Evolutionary conservation across 2,888 invertebrate genomes (phyloP), one percentile per base, ranked within the genome.

Genomic region (Drosophila lacicola): DNA sequence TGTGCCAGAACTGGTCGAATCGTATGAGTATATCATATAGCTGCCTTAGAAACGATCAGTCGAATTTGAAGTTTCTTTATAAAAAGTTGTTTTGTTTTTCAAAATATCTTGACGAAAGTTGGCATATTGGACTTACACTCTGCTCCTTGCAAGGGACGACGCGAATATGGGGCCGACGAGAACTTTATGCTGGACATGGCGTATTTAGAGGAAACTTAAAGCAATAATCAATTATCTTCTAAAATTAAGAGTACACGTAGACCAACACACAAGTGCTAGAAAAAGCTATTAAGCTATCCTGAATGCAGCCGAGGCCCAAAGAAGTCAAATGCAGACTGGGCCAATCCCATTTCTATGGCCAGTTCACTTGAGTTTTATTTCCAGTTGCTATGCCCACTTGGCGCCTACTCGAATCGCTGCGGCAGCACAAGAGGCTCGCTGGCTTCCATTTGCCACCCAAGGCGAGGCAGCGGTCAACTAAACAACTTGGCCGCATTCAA

Each of bases 401-500:
- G 41, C 42, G n/a, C 33, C 11, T 42, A 39, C 49, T 74, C 13
- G n/a, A 60, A 36, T 34, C 36, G 34, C 41, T 34, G 19, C 25
- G 39, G 39, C 39, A n/a, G 6, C 29, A 21, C 25, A 53, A 60
- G 58, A 34, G 29, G 55, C 17, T 13, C 46, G 11, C 17, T 37
- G 34, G 50, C 25, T 34, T 44, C 10, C 44, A 45, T 45, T 14
- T 29, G 53, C 41, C 34, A 29, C 44, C 17, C 51, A 44, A 60
- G 54, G 60, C 39, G 53, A 13, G 29, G 39, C 44, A 45, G 33
- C 45, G 41, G 39, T n/a, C 53, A 62, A 53, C 34, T 60, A 42
- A 60, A 36, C 57, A 47, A 57, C 63, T 70, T 66, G 67, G 41
- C 37, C 58, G 68, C 74, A 74, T 68, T 68, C 61, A 73, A 21